Evolutionary conservation across 2,113 vertebrate genomes (phyloP), one percentile per base, ranked within the genome.

Genomic region (Apistogramma diplotaenia): DNA sequence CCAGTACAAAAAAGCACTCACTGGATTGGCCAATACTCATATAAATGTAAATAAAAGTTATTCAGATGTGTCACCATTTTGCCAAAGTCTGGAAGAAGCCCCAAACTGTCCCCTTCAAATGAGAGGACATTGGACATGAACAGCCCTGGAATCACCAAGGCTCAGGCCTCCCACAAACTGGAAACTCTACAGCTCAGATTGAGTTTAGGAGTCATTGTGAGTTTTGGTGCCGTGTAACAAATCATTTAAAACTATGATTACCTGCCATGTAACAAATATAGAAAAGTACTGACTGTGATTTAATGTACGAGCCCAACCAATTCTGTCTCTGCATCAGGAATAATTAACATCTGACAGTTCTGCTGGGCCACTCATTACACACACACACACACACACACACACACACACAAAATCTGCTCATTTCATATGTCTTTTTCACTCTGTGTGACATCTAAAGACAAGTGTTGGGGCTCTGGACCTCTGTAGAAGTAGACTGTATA

Each of bases 371-470:
- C 61, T 43, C 25, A 43, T 4, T 33, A 23, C 4, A 43, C 61
- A 9, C 35, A 23, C 35, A 46, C 37, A 65, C 25, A 43, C 37
- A 65, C 33, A 33, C 5, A 31, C 31, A 5, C 31, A 65, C 25
- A 65, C 13, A 65, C 23, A 65, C 13, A 27, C 4, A 43, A 1
- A 25, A 25, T 43, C 61, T 25, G 61, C 13, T 65, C 61, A 25
- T 21, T 43, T 65, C 35, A 46, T 37, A 0, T 0, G 0, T 3
- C n/a, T 62, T 60, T 9, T 62, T 62, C 35, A 40, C 13, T 6
- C 8, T 65, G 23, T 25, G 21, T 43, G 35, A 65, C 25, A 35
- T 65, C 8, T 65, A 62, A 62, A 23, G 35, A 43, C 35, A 65
- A 25, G 61, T 65, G 61, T 43, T 25, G 61, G 21, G 43, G 61